phyloP scores from a whole-genome alignment of 2,888 invertebrate genomes.

The Drosophila suboccidentalis region DNA sequence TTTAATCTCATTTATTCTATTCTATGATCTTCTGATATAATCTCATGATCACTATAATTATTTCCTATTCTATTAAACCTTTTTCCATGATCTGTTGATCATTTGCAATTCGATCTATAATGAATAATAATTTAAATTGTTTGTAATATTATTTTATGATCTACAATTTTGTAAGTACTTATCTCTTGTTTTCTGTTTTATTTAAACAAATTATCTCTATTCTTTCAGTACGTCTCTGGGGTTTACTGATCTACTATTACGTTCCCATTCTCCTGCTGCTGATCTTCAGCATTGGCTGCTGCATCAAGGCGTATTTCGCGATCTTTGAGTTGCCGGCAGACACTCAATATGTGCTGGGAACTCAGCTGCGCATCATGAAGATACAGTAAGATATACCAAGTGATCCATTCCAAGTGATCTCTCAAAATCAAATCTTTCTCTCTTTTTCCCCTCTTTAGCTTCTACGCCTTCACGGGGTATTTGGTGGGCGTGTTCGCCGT shows the following conservation, averaged over 20 bases:
- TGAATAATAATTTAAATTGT: not conserved
- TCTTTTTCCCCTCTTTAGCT: conserved; percentile 43
- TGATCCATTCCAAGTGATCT: not conserved
- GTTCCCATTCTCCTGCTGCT: conserved; percentile 70
- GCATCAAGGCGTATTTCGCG: conserved; percentile 67
- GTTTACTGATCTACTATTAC: conserved; percentile 77
- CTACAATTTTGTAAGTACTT: not conserved
- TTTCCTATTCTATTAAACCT: not conserved
- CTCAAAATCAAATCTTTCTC: not conserved
- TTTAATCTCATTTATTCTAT: not conserved
- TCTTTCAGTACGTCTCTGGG: conserved; percentile 77
- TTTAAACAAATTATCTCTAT: not conserved
- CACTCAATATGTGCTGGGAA: conserved; percentile 67
- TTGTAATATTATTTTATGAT: not conserved
- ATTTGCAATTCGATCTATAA: not conserved
- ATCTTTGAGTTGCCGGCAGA: conserved; percentile 70
- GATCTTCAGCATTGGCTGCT: conserved; percentile 65
- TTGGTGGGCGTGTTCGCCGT: conserved; percentile 70
- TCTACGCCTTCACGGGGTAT: conserved; percentile 73
- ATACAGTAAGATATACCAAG: conserved; percentile 62
- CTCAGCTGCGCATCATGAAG: conserved; percentile 69
- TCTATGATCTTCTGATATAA: not conserved
- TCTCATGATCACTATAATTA: not conserved
- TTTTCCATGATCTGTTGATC: not conserved
- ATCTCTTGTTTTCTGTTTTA: not conserved